Evolutionary conservation across 2,113 vertebrate species (phyloP), one percentile per base, ranked within the genome.

Genomic region (Vulpes lagopus): DNA sequence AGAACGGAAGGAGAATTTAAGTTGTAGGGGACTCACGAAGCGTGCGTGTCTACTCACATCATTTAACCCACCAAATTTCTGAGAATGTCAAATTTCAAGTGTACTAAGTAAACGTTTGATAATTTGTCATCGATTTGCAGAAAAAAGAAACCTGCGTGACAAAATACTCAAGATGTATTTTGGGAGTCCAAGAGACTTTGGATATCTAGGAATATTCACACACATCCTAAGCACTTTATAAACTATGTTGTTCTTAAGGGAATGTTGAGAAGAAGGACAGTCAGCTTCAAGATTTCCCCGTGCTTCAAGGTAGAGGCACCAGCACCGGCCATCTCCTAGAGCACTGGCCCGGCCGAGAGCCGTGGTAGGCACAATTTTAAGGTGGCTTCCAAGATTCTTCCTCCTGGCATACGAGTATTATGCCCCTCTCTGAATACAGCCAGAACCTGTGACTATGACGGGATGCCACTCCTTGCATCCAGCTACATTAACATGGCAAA

Each of bases 21-120:
- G 23, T 55, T 94, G 35, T 35, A 67, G 69, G 86, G 90, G 35
- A 88, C 78, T 78, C 91, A 11, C 55, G 27, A 96, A 89, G 27
- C 30, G 27, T 60, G 30, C 15, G 20, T 38, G 11, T 32, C 65
- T 64, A 43, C 35, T 89, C 35, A 96, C 43, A 94, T 65, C 16
- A 79, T 88, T 94, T 88, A 84, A 96, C 53, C 86, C 59, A 94
- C 69, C 79, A 16, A 95, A 89, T 90, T 92, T 90, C 90, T 5
- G 96, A 95, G 53, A 97, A 94, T 53, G 12, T 93, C 57, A 97
- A 94, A 60, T 73, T 53, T 8, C 88, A 55, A 93, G 81, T 88
- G 20, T 23, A 92, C 64, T 25, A 78, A 71, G 51, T 64, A 88
- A 90, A 85, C 62, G 15, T 32, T 92, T 85, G 69, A 80, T 93